Percentiles rank a stretch among this genome's conserved stretches.
Conservation (phyloP, 2,888 invertebrate genomes). For the Papilio elwesi region DNA sequence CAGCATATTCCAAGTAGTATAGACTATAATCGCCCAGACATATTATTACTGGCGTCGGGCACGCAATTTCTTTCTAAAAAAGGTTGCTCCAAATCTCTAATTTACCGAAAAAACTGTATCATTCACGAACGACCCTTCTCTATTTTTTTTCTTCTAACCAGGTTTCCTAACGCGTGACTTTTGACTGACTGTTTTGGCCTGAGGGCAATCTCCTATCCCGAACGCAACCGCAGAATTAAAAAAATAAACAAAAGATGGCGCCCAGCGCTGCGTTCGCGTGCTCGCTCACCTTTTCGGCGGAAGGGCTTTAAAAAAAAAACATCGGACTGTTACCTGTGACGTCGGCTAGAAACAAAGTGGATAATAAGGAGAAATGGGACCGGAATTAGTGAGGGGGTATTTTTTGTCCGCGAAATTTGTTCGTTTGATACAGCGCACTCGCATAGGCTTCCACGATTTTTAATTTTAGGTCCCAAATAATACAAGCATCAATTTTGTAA, state of each 20-base stretch:
- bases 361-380: conserved; percentile 53
- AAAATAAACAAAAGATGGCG: conserved; percentile 72
- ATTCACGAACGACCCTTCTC: conserved; percentile 72
- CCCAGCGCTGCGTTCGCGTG: conserved; percentile 68
- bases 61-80: conserved; percentile 78
- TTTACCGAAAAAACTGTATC: conserved; percentile 82
- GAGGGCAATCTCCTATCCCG: conserved; percentile 70
- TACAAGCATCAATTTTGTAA: too few species aligned
- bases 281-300: conserved; percentile 67
- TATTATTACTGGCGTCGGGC: conserved; percentile 71
- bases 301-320: conserved; percentile 72
- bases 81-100: conserved; percentile 74
- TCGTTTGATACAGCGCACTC: not conserved
- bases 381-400: conserved; percentile 45
- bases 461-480: not conserved
- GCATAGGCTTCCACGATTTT: not conserved
- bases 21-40: conserved; percentile 59
- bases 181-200: conserved; percentile 81
- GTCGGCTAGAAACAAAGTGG: conserved; percentile 64
- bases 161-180: conserved; percentile 75
- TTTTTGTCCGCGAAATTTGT: conserved; percentile 46
- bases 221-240: conserved; percentile 69
- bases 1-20: conserved; percentile 50
- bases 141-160: conserved; percentile 58
- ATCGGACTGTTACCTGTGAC: conserved; percentile 73